phyloP scores from a whole-genome alignment of 2,888 invertebrate species.

The Drosophila colorata region DNA sequence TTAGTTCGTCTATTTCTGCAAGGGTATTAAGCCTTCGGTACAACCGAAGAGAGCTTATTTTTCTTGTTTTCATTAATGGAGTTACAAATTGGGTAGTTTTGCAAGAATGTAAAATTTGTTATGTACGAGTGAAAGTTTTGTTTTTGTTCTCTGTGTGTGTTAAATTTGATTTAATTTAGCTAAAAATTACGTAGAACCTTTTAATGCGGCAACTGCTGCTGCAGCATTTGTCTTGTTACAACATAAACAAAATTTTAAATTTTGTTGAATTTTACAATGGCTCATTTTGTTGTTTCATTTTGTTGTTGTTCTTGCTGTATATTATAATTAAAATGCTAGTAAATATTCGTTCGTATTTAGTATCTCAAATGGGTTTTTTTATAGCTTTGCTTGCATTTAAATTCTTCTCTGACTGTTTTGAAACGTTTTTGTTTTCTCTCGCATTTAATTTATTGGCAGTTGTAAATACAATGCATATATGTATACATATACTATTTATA shows the following conservation, averaged over 20 bases:
- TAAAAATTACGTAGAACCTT: constrained; percentile 57
- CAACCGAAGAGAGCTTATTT: background rate
- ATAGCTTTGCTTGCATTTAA: constrained; percentile 63
- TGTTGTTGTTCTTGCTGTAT: constrained; percentile 21
- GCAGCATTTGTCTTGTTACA: constrained; percentile 22
- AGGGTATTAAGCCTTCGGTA: constrained; percentile 15
- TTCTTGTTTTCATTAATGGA: constrained; percentile 34
- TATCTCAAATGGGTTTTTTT: constrained; percentile 56
- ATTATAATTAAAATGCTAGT: constrained; percentile 68
- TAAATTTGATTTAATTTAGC: constrained; percentile 60
- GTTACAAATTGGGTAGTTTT: constrained; percentile 60
- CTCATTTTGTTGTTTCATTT: constrained; percentile 20
- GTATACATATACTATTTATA: constrained; percentile 42
- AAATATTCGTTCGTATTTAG: constrained; percentile 58
- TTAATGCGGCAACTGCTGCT: constrained; percentile 26
- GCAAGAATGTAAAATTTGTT: constrained; percentile 40
- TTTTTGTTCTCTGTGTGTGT: constrained; percentile 17
- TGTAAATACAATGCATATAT: constrained; percentile 58
- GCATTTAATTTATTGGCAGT: constrained; percentile 59
- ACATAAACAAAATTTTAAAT: constrained; percentile 24
- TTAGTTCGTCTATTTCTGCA: background rate
- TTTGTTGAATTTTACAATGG: constrained; percentile 40
- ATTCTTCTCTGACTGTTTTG: constrained; percentile 63
- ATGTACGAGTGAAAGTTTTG: constrained; percentile 45
- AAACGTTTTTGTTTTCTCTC: constrained; percentile 43